Evolutionary conservation across 2,113 vertebrate species (phyloP).

Genomic region (Eurystomus gularis): DNA sequence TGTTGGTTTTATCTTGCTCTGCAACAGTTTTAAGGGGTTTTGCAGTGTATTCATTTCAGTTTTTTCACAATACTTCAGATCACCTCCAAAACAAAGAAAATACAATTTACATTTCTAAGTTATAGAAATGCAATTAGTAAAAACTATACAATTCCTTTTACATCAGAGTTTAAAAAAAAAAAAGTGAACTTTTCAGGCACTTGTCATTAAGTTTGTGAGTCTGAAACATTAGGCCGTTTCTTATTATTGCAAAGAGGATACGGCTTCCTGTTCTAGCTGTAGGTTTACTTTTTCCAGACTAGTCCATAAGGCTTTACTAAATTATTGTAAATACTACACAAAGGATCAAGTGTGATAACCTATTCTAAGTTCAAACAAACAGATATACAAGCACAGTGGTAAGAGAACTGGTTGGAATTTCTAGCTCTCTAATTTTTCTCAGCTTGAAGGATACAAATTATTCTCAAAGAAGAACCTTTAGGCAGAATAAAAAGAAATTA

Average conservation of each 20-base stretch:
- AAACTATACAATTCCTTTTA: background rate
- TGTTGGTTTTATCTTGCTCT: background rate
- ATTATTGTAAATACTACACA: background rate
- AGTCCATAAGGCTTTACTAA: background rate
- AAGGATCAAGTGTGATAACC: background rate
- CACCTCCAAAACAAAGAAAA: background rate
- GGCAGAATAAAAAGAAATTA: background rate
- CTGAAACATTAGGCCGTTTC: background rate
- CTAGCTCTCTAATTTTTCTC: background rate
- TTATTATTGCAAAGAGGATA: background rate
- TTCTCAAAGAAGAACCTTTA: background rate
- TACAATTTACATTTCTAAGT: background rate
- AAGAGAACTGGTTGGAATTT: background rate
- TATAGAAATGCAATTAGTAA: background rate
- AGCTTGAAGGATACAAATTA: background rate
- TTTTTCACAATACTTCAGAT: background rate
- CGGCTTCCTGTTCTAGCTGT: background rate
- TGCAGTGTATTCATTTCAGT: background rate
- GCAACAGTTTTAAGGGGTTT: background rate
- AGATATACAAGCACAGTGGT: background rate
- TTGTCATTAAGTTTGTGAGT: background rate
- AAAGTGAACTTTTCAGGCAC: background rate
- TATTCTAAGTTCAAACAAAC: background rate
- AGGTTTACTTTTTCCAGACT: background rate
- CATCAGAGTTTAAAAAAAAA: background rate